Base-by-base conservation (phyloP, 2,113 vertebrate genomes). In the Thryonomys swinderianus region DNA sequence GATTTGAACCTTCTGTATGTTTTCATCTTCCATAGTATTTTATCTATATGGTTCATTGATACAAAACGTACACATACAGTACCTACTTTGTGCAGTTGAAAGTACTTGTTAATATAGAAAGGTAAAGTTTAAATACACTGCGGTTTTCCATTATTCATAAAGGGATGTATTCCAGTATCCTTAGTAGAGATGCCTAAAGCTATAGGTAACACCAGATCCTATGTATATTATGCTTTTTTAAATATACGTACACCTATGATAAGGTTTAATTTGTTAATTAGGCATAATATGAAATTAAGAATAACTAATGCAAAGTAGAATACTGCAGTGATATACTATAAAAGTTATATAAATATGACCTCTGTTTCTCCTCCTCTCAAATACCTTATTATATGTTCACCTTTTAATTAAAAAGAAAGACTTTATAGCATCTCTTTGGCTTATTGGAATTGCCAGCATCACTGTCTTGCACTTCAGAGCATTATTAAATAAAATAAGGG, bases 1-100 rank as follows among this genome's bases (percentile, higher is more conserved):
- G 18, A 8, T 55, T 48, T 48, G 37, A 37, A 2, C 13, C 66
- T 37, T 69, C 59, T 73, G 4, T 64, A 55, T 48, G 42, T 76
- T 84, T 78, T 67, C 37, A 2, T 48, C 1, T 67, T 42, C n/a
- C 20, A 14, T 37, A 84, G 48, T 20, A 76, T 94, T 88, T 81
- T 78, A 53, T 81, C 57, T 40, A 90, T 12, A 37, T 42, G 69
- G 40, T 76, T 91, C 42, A 48, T 13, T 61, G 13, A 34, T 85
- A 3, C 53, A 85, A 82, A 88, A 57, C 71, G 21, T 10, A 45
- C 71, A 48, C 34, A 16, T 86, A 34, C 27, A 76, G 27, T 34
- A 78, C 34, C 48, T 96, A 53, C 84, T 90, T 94, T 37, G 21
- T 37, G 92, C 34, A 91, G 67, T 57, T 78, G 62, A 79, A 93